These are phyloP conservation scores for Ceriagrion tenellum DNA, from an alignment of 2,888 invertebrate species.

Conservation along the genomic window DNA sequence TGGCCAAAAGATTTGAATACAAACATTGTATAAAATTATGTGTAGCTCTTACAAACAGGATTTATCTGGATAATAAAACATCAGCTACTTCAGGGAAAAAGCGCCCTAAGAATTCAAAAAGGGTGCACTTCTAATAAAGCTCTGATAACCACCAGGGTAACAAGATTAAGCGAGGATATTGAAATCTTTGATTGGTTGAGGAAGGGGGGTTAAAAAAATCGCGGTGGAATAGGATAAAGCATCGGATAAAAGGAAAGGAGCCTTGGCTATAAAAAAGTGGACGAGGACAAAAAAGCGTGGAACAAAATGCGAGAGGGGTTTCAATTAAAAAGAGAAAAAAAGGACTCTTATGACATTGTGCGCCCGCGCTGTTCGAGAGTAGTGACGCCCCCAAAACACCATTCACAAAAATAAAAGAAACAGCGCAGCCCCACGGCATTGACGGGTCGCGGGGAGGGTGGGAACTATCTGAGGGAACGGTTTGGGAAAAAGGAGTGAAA, in stretches of 20 bases:
- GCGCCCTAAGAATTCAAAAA: no score
- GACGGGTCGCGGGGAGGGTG: neutral
- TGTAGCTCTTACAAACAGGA: no score
- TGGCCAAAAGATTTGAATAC: no score
- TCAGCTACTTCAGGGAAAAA: no score
- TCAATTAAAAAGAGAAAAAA: slow-evolving; percentile 21
- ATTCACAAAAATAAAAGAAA: neutral
- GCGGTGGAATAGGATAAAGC: no score
- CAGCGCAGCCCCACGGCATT: neutral
- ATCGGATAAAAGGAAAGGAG: neutral
- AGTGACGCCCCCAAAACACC: neutral
- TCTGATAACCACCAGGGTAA: no score
- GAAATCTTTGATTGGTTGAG: no score
- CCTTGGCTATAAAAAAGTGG: neutral
- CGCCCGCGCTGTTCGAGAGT: neutral
- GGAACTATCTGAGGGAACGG: neutral
- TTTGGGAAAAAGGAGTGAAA: neutral
- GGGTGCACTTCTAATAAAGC: no score
- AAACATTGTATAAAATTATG: no score
- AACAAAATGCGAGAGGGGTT: neutral
- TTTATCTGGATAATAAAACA: no score
- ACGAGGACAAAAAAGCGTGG: neutral
- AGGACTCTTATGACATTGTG: neutral
- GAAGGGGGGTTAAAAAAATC: no score
- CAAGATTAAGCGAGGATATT: no score